Base-by-base conservation (phyloP, 2,113 vertebrate species). In the Pelobates fuscus region DNA sequence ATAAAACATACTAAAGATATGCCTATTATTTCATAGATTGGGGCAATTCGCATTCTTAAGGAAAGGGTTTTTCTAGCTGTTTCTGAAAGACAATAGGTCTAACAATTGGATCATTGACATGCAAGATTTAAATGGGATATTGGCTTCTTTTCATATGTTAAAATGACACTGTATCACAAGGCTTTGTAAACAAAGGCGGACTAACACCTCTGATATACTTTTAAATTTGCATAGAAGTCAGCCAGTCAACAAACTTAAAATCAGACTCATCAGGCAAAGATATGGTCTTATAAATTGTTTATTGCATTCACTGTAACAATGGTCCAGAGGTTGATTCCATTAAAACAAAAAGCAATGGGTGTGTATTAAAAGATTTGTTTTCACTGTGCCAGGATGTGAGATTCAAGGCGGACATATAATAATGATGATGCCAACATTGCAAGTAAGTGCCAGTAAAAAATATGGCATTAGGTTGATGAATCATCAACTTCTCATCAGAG, bases 361-460 rank as follows among this genome's bases (percentile, higher is more conserved):
- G 70, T 63, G 43, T 37, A 30, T 6, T 6, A 12, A 15, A 12
- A 63, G 23, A 23, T 49, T 37, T 52, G 44, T 63, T 59, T 20
- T 29, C 1, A 46, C 12, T 0, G 8, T 79, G 11, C 2, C 66
- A 29, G 25, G 80, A 75, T 1, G 30, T 12, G 2, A 30, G 54
- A 62, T 23, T 37, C 27, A 7, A 25, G 59, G 59, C 70, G 44
- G 63, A 62, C 58, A 5, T 30, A 18, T 44, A 14, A 23, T 37
- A 62, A 29, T 25, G 59, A 49, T 61, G 44, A 72, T 72, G 59
- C 60, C 70, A 72, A 54, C 27, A 63, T 63, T 32, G 25, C 63
- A n/a, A 27, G 43, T 1, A 24, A 37, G 32, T 72, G 59, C 70
- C 59, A 72, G 25, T 20, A 72, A 8, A 23, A 71, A 8, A 23